Percentiles rank a stretch among this genome's conserved stretches.
phyloP scores from a whole-genome alignment of 2,888 invertebrate species.

The Graphium colonna region DNA sequence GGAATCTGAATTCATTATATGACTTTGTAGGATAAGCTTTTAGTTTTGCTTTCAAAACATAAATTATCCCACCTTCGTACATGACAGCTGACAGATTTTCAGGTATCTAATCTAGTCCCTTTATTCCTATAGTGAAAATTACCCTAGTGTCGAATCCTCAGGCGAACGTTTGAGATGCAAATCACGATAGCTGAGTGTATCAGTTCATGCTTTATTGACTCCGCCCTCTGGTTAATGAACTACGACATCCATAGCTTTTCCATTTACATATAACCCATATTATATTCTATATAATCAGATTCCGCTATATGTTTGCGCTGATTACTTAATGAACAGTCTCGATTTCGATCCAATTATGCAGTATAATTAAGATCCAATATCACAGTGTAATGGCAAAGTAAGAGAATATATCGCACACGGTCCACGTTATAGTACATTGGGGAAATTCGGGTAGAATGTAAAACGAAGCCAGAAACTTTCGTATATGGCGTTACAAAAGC shows the following conservation, averaged over 20 bases:
- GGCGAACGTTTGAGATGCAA: conserved; percentile 60
- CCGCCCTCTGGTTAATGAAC: conserved; percentile 33
- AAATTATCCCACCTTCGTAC: too few species aligned
- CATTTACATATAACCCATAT: background rate
- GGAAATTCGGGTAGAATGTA: conserved; percentile 24
- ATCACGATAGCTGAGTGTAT: conserved; percentile 62
- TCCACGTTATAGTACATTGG: background rate
- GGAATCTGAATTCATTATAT: too few species aligned
- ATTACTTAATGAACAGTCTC: conserved; percentile 1
- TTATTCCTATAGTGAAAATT: conserved; percentile 46
- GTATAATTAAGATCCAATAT: conserved; percentile 1
- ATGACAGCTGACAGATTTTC: conserved; percentile 36
- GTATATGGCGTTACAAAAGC: too few species aligned
- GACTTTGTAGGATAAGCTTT: too few species aligned
- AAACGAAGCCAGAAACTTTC: too few species aligned
- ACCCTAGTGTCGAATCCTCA: conserved; percentile 34
- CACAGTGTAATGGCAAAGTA: background rate
- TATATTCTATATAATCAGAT: background rate
- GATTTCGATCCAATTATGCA: background rate
- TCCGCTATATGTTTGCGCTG: background rate
- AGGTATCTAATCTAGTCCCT: conserved; percentile 55
- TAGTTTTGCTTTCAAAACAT: too few species aligned
- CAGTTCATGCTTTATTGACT: conserved; percentile 67
- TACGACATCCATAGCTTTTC: conserved; percentile 23
- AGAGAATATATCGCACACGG: background rate